Conservation (phyloP, 1,140 invertebrate species). For the Drosophila nannoptera region DNA sequence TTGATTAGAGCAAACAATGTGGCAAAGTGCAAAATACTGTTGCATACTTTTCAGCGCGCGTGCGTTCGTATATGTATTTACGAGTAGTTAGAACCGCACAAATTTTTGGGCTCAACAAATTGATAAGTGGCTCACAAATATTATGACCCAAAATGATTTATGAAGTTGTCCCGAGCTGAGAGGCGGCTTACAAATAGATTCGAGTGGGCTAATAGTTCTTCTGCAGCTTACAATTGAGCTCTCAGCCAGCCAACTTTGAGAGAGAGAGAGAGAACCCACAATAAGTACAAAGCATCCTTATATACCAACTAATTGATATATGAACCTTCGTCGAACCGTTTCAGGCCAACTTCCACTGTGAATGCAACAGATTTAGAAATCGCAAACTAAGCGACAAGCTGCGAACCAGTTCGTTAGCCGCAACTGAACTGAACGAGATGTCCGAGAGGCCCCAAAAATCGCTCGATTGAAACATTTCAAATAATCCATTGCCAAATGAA, state of each 20-base stretch:
- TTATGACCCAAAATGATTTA: conserved; percentile 2
- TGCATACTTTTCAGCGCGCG: conserved; percentile 56
- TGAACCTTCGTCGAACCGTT: conserved; percentile 3
- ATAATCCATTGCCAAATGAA: conserved; percentile 25
- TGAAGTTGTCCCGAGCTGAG: neutral
- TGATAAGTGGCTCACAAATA: conserved; percentile 34
- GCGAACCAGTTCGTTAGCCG: conserved; percentile 4
- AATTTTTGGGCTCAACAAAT: conserved; percentile 29
- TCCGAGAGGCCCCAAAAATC: neutral
- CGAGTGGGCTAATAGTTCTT: too few species aligned
- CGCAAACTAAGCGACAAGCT: too few species aligned
- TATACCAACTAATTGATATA: too few species aligned
- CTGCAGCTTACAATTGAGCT: too few species aligned
- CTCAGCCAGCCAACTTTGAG: neutral
- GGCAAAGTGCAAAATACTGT: conserved; percentile 67
- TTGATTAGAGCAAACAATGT: conserved; percentile 58
- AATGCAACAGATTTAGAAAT: too few species aligned
- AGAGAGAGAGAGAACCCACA: too few species aligned
- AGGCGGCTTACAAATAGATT: too few species aligned
- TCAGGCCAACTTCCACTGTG: neutral
- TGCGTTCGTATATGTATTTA: neutral
- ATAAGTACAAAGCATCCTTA: too few species aligned
- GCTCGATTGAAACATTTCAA: conserved; percentile 13
- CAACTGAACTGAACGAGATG: too few species aligned
- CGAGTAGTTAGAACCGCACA: conserved; percentile 25